phyloP scores from a whole-genome alignment of 2,797 vertebrate species.

The Diplodus puntazzo region DNA sequence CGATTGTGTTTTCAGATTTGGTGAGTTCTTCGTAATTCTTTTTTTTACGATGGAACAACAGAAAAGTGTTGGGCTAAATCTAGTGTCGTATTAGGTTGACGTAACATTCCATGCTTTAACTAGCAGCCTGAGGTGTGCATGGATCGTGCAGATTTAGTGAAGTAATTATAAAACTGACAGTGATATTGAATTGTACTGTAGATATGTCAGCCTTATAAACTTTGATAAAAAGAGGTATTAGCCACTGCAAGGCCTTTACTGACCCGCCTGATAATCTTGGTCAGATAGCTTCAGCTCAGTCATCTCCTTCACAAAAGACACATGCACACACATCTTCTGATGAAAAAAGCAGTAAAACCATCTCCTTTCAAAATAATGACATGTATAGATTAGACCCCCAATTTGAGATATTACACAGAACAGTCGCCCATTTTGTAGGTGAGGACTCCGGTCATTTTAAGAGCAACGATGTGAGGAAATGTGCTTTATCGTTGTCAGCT shows the following conservation, averaged over 20 bases:
- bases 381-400: slow-evolving; percentile 13
- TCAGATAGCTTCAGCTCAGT: slow-evolving; percentile 50
- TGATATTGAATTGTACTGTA: slow-evolving; percentile 44
- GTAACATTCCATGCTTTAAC: slow-evolving; percentile 27
- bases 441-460: slow-evolving; percentile 66
- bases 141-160: slow-evolving; percentile 46
- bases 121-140: slow-evolving; percentile 29
- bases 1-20: slow-evolving; percentile 57
- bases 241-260: slow-evolving; percentile 51
- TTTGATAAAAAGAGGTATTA: slow-evolving; percentile 75
- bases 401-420: slow-evolving; percentile 42
- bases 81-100: slow-evolving; percentile 33
- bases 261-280: slow-evolving; percentile 71
- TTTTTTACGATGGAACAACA: slow-evolving; percentile 30
- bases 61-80: slow-evolving; percentile 28
- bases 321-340: slow-evolving; percentile 46
- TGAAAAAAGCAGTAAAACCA: slow-evolving; percentile 27
- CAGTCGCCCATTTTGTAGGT: slow-evolving; percentile 56
- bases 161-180: slow-evolving; percentile 69
- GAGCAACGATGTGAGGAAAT: slow-evolving; percentile 48
- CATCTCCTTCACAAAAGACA: slow-evolving; percentile 48
- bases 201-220: slow-evolving; percentile 70
- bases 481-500: slow-evolving; percentile 44
- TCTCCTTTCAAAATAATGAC: slow-evolving; percentile 1
- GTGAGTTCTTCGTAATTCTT: slow-evolving; percentile 40